A percentile compares a stretch with the other conserved stretches of the same genome.
Conservation (phyloP, 2,797 vertebrate genomes). For the Rhynchotus rufescens region DNA sequence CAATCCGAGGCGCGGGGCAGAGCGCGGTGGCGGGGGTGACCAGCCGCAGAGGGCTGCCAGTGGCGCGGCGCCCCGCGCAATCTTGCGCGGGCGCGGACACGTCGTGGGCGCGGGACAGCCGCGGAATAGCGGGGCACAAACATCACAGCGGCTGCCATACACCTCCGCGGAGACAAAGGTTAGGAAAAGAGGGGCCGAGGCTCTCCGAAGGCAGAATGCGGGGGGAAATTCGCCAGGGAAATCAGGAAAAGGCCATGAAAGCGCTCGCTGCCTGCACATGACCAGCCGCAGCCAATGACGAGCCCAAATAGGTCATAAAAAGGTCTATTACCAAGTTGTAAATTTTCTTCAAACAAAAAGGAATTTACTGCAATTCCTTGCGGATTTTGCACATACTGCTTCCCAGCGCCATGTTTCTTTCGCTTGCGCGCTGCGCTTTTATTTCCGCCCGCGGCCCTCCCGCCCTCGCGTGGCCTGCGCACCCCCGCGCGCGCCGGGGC, state of each 20-base stretch:
- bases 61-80: not conserved
- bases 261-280: conserved; percentile 96
- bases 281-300: conserved; percentile 98
- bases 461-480: not conserved
- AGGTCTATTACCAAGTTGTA: conserved; percentile 99
- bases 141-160: conserved; percentile 71
- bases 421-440: conserved; percentile 32
- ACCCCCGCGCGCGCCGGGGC: not conserved
- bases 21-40: not conserved
- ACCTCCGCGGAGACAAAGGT: conserved; percentile 86
- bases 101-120: not conserved
- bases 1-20: conserved; percentile 26
- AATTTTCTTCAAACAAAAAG: conserved; percentile 99
- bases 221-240: conserved; percentile 94
- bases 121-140: conserved; percentile 32
- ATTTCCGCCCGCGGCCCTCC: not conserved
- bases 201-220: conserved; percentile 91
- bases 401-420: conserved; percentile 85
- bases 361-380: conserved; percentile 97
- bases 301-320: conserved; percentile 97
- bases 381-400: conserved; percentile 90
- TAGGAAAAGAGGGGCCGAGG: conserved; percentile 88
- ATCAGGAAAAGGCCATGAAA: conserved; percentile 98
- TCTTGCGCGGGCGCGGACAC: not conserved
- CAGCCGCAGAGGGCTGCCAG: not conserved